Evolutionary conservation across 2,888 invertebrate genomes (phyloP).

Genomic region (Heliconius sara): DNA sequence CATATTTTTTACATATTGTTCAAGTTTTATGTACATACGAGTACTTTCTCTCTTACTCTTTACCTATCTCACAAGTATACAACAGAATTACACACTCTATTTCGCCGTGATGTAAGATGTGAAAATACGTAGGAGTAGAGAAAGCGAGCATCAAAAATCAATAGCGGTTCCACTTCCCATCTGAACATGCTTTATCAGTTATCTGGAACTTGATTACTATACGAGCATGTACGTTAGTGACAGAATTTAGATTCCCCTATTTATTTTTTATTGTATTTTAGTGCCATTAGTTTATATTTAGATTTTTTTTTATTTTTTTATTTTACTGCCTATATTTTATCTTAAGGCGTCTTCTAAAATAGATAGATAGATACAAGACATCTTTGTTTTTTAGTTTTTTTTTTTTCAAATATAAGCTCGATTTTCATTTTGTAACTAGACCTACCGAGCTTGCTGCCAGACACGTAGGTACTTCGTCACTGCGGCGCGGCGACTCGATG

Average conservation of each 20-base stretch:
- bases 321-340: not conserved
- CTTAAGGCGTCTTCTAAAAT: no score
- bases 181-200: slow-evolving; percentile 30
- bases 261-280: not conserved
- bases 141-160: slow-evolving; percentile 34
- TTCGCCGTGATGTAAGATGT: slow-evolving; percentile 1
- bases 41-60: slow-evolving; percentile 21
- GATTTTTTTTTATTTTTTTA: no score
- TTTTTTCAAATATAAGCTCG: not conserved
- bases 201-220: slow-evolving; percentile 23
- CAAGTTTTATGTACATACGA: not conserved
- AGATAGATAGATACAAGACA: not conserved
- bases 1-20: slow-evolving; percentile 4
- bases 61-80: not conserved
- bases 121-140: slow-evolving; percentile 20
- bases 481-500: not conserved
- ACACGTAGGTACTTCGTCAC: not conserved
- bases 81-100: not conserved
- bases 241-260: not conserved
- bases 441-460: not conserved
- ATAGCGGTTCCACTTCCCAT: slow-evolving; percentile 21
- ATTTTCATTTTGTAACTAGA: not conserved
- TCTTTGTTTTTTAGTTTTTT: not conserved
- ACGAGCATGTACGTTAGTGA: slow-evolving; percentile 12
- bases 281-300: not conserved